Evolutionary conservation across 1,140 invertebrate species (phyloP), one percentile per base, ranked within the genome.

Genomic region (Camponotus vicinus): DNA sequence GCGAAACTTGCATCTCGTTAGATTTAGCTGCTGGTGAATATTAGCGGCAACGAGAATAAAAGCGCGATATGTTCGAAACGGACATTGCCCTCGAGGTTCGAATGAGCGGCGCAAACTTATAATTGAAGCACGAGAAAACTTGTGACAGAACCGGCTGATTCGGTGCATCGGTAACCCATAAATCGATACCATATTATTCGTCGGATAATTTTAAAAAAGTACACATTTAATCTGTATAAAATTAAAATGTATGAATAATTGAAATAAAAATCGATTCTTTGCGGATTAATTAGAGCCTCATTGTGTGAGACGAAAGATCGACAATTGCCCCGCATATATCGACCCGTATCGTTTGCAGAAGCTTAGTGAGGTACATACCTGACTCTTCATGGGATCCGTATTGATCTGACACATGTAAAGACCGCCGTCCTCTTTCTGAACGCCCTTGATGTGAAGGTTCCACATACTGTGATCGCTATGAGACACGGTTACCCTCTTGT

Each of bases 331-430:
- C 9, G 4, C 15, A 40, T 55, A 15, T 6, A 45, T 21, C 9
- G 52, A 66, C n/a, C 42, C 32, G 13, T 63, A 83, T 42, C 55
- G 45, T 61, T 27, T 32, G 27, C 34, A 18, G 61, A 18, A 40
- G n/a, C n/a, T 63, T 67, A 52, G 40, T 77, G 75, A 9, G 34
- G 6, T 32, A 87, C 86, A 95, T 94, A 98, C 97, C 96, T 98
- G 97, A 92, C 96, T 97, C 92, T 97, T 97, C 97, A 98, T 98
- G 9, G 98, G 97, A 94, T 98, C 97, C 77, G 97, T 97, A 94
- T 98, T 97, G 90, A 97, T 96, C 93, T 98, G 98, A 94, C 98
- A 98, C 97, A 98, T 98, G 93, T 97, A 97, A 79, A 97, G 96
- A n/a, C 98, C 98, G 27, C 96, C 96, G 94, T 99, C 98, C 88